Evolutionary conservation across 2,888 invertebrate species (phyloP), one percentile per base, ranked within the genome.

Genomic region (Clepsis dumicolana): DNA sequence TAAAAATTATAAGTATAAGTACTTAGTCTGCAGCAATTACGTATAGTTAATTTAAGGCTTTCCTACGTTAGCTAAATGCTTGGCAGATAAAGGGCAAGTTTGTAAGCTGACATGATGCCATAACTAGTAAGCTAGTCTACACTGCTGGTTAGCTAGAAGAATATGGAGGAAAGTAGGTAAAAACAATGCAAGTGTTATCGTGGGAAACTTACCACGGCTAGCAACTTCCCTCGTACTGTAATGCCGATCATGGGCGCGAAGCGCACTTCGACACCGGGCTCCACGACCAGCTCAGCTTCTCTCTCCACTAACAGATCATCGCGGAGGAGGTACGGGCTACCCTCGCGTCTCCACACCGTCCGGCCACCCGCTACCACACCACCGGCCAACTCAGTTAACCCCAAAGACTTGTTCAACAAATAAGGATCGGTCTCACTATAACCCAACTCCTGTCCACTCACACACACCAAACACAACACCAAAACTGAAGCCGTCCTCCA

Each of bases 241-340:
- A 99, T 96, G 72, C 99, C 99, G 78, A 97, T 96, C 93, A 98
- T 98, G 2, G 99, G 97, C 4, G 97, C 97, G 88, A 99, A 98
- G 77, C 96, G 95, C 64, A 99, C 93, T 80, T 96, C 96, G 0
- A 98, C 98, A 27, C 99, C 99, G 14, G 98, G 96, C 84, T 98
- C 98, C 69, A 99, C 95, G 64, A 96, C 94, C 78, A 99, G 92
- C 80, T 97, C 96, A 0, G 96, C 98, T 72, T 96, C 96, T 73
- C 95, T 94, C 77, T 97, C 96, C 62, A 99, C 94, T 77, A 97
- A 94, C 68, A 98, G 93, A 89, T 98, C 97, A 82, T 97, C 96
- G 72, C 96, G 94, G 25, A 97, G 93, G 78, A 96, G 90, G 83
- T 96, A 98, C 25, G 98, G 98, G 80, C 97, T 97, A 76, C 93